Evolutionary conservation across 1,140 invertebrate species (phyloP).

Genomic region (Bombus haemorrhoidalis): DNA sequence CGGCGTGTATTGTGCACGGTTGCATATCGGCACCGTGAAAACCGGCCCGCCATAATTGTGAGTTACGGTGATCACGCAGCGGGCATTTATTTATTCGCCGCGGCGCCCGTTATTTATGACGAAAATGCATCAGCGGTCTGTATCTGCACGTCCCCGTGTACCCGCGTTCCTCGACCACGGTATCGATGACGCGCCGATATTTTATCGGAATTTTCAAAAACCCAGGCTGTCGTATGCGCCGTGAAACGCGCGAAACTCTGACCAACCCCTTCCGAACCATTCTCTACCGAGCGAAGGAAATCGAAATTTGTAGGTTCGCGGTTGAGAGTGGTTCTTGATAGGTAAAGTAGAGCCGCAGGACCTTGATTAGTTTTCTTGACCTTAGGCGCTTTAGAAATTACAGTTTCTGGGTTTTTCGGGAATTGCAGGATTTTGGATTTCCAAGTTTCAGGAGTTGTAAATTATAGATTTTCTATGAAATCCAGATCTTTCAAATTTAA

Average conservation of each 20-base stretch:
- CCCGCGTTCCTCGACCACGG: slow-evolving; percentile 41
- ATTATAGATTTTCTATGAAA: no score
- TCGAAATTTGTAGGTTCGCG: not conserved
- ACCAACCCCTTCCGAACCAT: not conserved
- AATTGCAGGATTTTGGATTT: no score
- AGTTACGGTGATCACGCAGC: slow-evolving; percentile 73
- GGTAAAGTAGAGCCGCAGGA: no score
- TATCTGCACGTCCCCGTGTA: slow-evolving; percentile 63
- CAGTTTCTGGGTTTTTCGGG: no score
- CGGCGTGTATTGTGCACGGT: slow-evolving; percentile 52
- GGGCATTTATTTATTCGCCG: slow-evolving; percentile 74
- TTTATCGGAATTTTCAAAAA: slow-evolving; percentile 69
- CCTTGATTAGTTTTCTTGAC: not conserved
- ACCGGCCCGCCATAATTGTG: slow-evolving; percentile 72
- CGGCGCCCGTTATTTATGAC: slow-evolving; percentile 73
- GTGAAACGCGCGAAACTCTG: slow-evolving; percentile 26
- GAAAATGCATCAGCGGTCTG: slow-evolving; percentile 71
- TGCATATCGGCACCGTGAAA: slow-evolving; percentile 62
- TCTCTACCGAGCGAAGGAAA: not conserved
- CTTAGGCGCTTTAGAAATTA: not conserved
- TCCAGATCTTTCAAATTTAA: not conserved
- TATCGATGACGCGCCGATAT: slow-evolving; percentile 76
- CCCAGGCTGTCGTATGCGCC: not conserved
- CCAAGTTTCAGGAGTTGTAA: no score
- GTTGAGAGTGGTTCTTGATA: no score